A percentile compares a stretch with the other conserved stretches of the same genome.
These are phyloP conservation scores for Pyrrhia umbra DNA, from an alignment of 2,888 invertebrate genomes.

Conservation along the genomic window DNA sequence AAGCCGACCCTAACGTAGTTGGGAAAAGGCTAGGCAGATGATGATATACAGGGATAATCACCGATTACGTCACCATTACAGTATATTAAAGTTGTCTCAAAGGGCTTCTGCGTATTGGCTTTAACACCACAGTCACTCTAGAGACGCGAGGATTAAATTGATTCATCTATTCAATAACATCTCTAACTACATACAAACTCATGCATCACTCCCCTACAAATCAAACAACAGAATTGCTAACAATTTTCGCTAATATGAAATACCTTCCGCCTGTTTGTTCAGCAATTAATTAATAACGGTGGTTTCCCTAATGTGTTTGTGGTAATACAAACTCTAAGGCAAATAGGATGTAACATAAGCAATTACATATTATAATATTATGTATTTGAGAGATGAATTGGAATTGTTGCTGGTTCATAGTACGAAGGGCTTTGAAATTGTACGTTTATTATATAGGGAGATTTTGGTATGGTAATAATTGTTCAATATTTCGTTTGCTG, in stretches of 20 bases:
- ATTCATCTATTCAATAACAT: no score
- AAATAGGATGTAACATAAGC: conserved; percentile 29
- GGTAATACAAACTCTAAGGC: conserved; percentile 34
- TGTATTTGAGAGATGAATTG: background rate
- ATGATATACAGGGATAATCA: no score
- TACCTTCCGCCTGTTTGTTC: conserved; percentile 33
- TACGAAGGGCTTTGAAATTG: background rate
- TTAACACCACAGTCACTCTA: no score
- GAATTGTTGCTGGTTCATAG: background rate
- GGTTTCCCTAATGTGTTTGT: conserved; percentile 50
- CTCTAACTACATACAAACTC: background rate
- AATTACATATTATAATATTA: conserved; percentile 12
- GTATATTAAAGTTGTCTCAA: no score
- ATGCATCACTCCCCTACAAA: conserved; percentile 7
- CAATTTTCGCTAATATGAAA: conserved; percentile 49
- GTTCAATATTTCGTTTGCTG: background rate
- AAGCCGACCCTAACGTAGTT: no score
- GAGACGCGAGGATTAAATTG: no score
- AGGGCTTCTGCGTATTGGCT: no score
- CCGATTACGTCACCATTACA: no score
- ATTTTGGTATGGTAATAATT: background rate
- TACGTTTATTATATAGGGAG: background rate
- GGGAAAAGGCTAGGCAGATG: no score
- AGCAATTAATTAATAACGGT: conserved; percentile 49
- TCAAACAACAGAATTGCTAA: conserved; percentile 6